These are phyloP conservation scores for Nyctereutes procyonoides DNA, from an alignment of 2,113 vertebrate species.

Conservation along the genomic window DNA sequence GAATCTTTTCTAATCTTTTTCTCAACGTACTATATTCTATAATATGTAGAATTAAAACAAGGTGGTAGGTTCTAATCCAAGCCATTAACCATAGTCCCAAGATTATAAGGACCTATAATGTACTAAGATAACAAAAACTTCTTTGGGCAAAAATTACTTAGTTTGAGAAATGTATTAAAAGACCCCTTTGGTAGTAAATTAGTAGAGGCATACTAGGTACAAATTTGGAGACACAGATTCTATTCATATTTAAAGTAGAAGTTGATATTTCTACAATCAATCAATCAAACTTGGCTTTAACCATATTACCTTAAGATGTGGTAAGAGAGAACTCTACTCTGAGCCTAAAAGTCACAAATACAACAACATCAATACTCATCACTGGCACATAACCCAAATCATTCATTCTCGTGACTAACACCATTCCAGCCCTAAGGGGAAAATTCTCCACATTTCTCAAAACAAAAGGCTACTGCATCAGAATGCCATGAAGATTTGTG, in stretches of 20 bases:
- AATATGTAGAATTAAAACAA: slow-evolving; percentile 61
- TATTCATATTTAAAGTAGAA: slow-evolving; percentile 14
- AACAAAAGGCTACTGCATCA: slow-evolving; percentile 14
- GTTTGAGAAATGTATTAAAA: not conserved
- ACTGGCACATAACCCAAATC: not conserved
- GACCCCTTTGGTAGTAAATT: not conserved
- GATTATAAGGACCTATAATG: slow-evolving; percentile 44
- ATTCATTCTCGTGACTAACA: not conserved
- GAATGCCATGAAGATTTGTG: not conserved
- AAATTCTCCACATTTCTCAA: not conserved
- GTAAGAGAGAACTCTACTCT: not conserved
- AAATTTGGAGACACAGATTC: not conserved
- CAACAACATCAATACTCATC: not conserved
- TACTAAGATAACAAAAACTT: slow-evolving; percentile 27
- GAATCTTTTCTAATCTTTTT: slow-evolving; percentile 53
- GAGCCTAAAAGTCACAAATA: not conserved
- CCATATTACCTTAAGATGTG: not conserved
- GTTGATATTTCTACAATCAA: slow-evolving; percentile 40
- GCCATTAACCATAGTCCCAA: slow-evolving; percentile 26
- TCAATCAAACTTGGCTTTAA: not conserved
- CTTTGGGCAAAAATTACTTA: not conserved
- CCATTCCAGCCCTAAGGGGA: not conserved
- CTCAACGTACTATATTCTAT: slow-evolving; percentile 34
- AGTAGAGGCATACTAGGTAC: not conserved
- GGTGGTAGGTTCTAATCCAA: slow-evolving; percentile 29